Evolutionary conservation across 1,140 invertebrate genomes (phyloP).

Genomic region (Ganaspis sp.): DNA sequence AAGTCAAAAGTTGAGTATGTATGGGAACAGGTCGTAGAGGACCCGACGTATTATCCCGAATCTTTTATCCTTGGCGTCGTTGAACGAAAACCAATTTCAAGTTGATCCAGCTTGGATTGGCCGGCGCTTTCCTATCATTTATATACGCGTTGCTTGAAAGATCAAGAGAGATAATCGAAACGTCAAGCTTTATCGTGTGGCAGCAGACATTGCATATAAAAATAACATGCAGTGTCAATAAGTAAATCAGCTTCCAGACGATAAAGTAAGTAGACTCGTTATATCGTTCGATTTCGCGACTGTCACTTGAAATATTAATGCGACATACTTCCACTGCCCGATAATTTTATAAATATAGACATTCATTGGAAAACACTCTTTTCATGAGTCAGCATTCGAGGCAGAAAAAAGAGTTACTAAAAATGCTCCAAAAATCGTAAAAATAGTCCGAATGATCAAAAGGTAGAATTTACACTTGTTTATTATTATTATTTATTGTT

Average conservation of each 20-base stretch:
- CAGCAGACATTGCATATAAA: background rate
- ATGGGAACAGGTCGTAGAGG: background rate
- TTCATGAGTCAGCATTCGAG: too few species aligned
- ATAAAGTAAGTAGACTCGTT: conserved; percentile 1
- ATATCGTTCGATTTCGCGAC: background rate
- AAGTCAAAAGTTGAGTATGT: background rate
- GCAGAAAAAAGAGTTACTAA: too few species aligned
- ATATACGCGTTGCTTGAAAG: conserved; percentile 7
- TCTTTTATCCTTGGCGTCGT: conserved; percentile 22
- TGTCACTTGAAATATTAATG: background rate
- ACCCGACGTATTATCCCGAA: conserved; percentile 16
- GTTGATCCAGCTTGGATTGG: conserved; percentile 22
- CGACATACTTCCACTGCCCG: too few species aligned
- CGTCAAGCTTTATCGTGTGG: conserved; percentile 21
- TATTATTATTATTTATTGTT: too few species aligned
- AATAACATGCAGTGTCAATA: conserved; percentile 6
- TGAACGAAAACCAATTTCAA: conserved; percentile 24
- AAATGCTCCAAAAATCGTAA: too few species aligned
- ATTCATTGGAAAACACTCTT: too few species aligned
- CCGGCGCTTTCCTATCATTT: conserved; percentile 15
- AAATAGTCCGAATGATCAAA: too few species aligned
- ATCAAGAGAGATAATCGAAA: conserved; percentile 27
- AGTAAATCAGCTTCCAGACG: conserved; percentile 13
- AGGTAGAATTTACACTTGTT: too few species aligned
- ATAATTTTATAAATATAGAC: too few species aligned